Evolutionary conservation across 2,113 vertebrate genomes (phyloP).

Genomic region (Rhinolophus ferrumequinum): DNA sequence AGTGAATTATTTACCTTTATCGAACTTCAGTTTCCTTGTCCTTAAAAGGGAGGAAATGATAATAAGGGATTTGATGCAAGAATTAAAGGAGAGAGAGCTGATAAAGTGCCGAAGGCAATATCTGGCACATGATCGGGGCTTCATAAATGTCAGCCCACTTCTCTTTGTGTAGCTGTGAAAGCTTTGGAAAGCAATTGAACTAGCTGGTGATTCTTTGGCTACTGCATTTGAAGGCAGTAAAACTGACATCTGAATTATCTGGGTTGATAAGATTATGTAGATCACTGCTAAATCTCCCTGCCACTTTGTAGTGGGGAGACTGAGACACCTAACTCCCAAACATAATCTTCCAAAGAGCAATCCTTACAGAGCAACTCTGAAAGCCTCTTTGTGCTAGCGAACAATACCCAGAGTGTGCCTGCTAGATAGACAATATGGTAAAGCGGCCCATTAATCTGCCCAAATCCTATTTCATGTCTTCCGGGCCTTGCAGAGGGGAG

Average conservation of each 20-base stretch:
- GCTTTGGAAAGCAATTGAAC: not conserved
- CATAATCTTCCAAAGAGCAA: slow-evolving; percentile 51
- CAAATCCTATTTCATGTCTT: slow-evolving; percentile 82
- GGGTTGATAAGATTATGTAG: slow-evolving; percentile 60
- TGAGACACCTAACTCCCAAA: slow-evolving; percentile 64
- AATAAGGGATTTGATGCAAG: not conserved
- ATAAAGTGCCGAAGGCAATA: not conserved
- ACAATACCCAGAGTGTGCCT: slow-evolving; percentile 76
- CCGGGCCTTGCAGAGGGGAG: slow-evolving; percentile 73
- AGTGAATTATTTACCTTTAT: slow-evolving; percentile 6
- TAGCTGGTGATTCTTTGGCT: not conserved
- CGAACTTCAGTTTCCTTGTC: not conserved
- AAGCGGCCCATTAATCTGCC: slow-evolving; percentile 72
- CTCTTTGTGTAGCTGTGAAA: not conserved
- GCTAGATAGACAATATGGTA: slow-evolving; percentile 70
- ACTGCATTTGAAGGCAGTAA: slow-evolving; percentile 37
- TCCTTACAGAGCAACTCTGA: slow-evolving; percentile 69
- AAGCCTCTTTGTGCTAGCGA: slow-evolving; percentile 75
- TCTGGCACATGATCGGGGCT: not conserved
- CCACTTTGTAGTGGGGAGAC: slow-evolving; percentile 25
- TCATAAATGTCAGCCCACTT: not conserved
- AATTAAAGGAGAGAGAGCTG: not conserved
- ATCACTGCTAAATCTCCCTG: slow-evolving; percentile 63
- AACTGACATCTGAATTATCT: slow-evolving; percentile 33
- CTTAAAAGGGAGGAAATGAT: not conserved